Base-by-base conservation (phyloP, 2,797 vertebrate genomes). In the Sebastes wilsoni region DNA sequence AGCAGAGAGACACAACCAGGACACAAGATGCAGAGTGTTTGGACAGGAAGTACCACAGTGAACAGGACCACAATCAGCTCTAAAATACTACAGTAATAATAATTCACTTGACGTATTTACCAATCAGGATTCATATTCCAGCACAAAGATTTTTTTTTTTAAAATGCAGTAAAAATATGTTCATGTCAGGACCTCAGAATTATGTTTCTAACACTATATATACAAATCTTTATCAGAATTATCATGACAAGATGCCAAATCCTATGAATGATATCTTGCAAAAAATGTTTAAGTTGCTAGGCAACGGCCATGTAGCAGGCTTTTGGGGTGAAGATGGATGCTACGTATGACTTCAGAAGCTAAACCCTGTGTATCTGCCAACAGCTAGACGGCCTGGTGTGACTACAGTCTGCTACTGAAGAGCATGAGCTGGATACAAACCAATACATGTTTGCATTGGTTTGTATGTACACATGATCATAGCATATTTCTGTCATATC, bases 281-380 rank as follows among this genome's bases (percentile, higher is more conserved):
- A 72, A 74, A 71, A 72, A 54, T 12, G 4, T 16, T 1, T 3
- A 72, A 32, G 87, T 83, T 86, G 76, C 91, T 75, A 70, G 30
- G 88, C 82, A 83, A 88, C 74, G 18, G 25, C 54, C 69, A 56
- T 2, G 4, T 34, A 77, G 67, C 64, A 34, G 74, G 74, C 76
- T 72, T 65, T 38, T 56, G 49, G 49, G 72, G 58, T 80, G 75
- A 86, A 76, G 68, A 70, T 70, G 67, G 78, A 77, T 20, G 70
- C 79, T 49, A 67, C 4, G 2, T 59, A 69, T 4, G 23, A 87
- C 77, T 84, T 89, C 72, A 85, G 78, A 66, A 62, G 68, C 36
- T 49, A 61, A 90, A 84, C 27, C 42, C 13, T 72, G 78, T 84
- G 7, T 54, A 13, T 70, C 72, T 79, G 88, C 83, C 87, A 89